These are phyloP conservation scores for Procambarus clarkii DNA, from an alignment of 1,140 invertebrate species.

Conservation along the genomic window DNA sequence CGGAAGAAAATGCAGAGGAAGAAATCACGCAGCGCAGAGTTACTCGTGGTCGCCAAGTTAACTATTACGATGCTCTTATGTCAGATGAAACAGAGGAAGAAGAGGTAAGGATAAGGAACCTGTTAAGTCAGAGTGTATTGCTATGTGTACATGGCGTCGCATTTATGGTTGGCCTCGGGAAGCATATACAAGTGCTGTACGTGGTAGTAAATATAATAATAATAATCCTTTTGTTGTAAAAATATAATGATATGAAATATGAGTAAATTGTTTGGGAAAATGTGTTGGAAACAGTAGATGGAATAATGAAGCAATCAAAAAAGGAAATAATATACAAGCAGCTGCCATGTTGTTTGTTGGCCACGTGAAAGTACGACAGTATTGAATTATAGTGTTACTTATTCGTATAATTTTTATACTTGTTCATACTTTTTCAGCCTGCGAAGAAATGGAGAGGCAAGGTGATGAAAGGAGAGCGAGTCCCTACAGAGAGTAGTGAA, in stretches of 20 bases:
- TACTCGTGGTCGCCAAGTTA: constrained; percentile 68
- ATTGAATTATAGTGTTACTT: too few species aligned
- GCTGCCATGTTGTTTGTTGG: too few species aligned
- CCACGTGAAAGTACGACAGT: too few species aligned
- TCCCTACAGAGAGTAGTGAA: constrained; percentile 69
- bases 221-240: too few species aligned
- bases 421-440: constrained; percentile 13
- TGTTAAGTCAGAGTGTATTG: not conserved
- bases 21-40: constrained; percentile 52
- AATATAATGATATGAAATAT: too few species aligned
- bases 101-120: constrained; percentile 39
- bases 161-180: not conserved
- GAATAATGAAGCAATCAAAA: too few species aligned
- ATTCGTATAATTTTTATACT: too few species aligned
- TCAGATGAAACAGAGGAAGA: constrained; percentile 71
- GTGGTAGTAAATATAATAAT: too few species aligned
- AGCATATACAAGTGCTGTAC: too few species aligned
- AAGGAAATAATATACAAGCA: too few species aligned
- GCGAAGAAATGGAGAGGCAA: constrained; percentile 69
- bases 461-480: constrained; percentile 71
- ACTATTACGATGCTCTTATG: constrained; percentile 71
- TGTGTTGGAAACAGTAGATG: too few species aligned
- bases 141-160: not conserved
- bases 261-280: too few species aligned
- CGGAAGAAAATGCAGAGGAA: constrained; percentile 59